Evolutionary conservation across 2,113 vertebrate genomes (phyloP), one percentile per base, ranked within the genome.

Genomic region (Lamprologus tigripictilis): DNA sequence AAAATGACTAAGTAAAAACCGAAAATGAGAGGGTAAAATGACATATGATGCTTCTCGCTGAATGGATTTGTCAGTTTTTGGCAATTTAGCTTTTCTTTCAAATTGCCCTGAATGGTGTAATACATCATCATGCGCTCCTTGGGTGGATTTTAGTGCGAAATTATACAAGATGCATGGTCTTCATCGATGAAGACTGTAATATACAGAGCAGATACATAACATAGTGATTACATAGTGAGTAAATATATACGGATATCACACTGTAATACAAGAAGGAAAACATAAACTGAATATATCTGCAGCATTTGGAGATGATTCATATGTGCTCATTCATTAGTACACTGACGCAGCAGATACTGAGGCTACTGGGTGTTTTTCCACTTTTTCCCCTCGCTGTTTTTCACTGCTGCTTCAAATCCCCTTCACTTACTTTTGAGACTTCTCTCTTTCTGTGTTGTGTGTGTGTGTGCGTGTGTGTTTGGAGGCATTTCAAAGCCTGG

Each of bases 401-500:
- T 61, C 66, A 88, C 53, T 42, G 86, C 86, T 86, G 85, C 89
- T 92, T 91, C 73, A 91, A 91, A 94, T 94, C 85, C 85, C 82
- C 54, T 58, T 88, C 83, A 80, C 90, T 93, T 84, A 76, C 91
- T 95, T 87, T 8, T 16, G 90, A 89, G 89, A 90, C 88, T 89
- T 91, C 83, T 88, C 73, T 83, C 76, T 84, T 42, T 90, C 47
- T 88, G 3, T 83, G 71, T 66, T 58, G 71, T 76, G 13, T 8
- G 68, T 47, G 49, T 9, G 35, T 58, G 76, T 37, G 76, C 53
- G 63, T 84, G 55, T 90, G 84, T 82, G 54, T 83, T 85, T 87
- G 89, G 91, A 88, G 91, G 88, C 88, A 92, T 95, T 94, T 95
- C 89, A 94, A 94, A 95, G 94, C 92, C 91, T 83, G 84, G 90